A percentile compares a stretch with the other conserved stretches of the same genome.
Evolutionary conservation across 2,113 vertebrate genomes (phyloP).

Genomic region (Callaeas wilsoni): DNA sequence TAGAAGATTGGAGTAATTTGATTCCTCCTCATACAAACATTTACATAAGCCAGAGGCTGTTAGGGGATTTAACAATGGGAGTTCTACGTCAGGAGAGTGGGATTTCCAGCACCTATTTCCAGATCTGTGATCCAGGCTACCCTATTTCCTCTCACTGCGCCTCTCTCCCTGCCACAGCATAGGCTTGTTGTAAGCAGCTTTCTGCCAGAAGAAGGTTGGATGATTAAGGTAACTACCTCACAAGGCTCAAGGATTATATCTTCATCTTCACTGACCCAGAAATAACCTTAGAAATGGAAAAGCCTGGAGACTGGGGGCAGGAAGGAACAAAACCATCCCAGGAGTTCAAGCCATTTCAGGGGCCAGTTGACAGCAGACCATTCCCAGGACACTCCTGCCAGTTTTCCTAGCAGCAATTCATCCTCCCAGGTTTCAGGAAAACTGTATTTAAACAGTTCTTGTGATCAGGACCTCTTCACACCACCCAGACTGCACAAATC

Average conservation of each 20-base stretch:
- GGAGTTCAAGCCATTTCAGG: background rate
- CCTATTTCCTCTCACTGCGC: background rate
- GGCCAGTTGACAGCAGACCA: background rate
- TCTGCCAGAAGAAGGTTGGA: constrained; percentile 45
- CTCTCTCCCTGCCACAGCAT: background rate
- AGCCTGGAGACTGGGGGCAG: background rate
- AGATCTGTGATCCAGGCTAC: constrained; percentile 20
- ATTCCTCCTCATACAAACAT: background rate
- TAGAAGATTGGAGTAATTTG: background rate
- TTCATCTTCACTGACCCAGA: constrained; percentile 33
- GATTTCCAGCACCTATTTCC: constrained; percentile 44
- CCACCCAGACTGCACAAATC: background rate
- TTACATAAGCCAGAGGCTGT: background rate
- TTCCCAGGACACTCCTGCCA: background rate
- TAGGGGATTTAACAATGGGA: background rate
- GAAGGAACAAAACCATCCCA: background rate
- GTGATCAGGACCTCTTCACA: background rate
- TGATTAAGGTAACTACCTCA: constrained; percentile 53
- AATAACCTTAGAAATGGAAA: constrained; percentile 19
- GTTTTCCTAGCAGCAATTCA: background rate
- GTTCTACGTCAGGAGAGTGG: background rate
- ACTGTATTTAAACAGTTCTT: background rate
- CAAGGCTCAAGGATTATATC: constrained; percentile 35
- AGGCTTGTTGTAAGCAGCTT: constrained; percentile 47
- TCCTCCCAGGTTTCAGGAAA: background rate